A percentile compares a stretch with the other conserved stretches of the same genome.
phyloP scores from a whole-genome alignment of 2,797 vertebrate species.

The Pterois miles region DNA sequence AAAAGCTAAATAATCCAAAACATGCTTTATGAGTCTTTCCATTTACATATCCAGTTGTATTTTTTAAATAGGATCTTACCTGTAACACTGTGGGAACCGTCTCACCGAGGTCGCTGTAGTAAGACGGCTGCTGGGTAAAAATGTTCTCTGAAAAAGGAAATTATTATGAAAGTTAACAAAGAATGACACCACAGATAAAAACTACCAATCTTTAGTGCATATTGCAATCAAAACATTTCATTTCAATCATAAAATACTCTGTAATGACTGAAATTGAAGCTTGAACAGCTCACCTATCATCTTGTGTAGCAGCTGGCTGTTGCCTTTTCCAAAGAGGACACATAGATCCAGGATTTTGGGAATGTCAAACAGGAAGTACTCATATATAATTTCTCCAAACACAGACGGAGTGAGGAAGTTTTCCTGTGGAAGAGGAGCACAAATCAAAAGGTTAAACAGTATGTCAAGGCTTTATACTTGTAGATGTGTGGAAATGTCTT shows the following conservation, averaged over 20 bases:
- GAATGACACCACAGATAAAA: not conserved
- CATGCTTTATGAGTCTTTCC: not conserved
- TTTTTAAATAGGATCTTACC: constrained; percentile 71
- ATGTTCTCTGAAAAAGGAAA: constrained; percentile 87
- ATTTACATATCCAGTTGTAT: not conserved
- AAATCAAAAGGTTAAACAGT: not conserved
- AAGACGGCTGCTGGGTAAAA: constrained; percentile 93
- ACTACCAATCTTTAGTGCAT: not conserved
- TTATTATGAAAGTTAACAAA: not conserved
- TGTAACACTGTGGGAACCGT: constrained; percentile 91
- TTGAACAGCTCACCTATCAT: constrained; percentile 89
- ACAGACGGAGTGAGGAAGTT: constrained; percentile 91
- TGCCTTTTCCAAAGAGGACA: constrained; percentile 95
- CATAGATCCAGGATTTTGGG: constrained; percentile 98
- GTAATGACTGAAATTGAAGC: not conserved
- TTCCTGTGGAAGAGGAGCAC: constrained; percentile 80
- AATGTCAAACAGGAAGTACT: constrained; percentile 97
- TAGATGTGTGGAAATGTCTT: no score
- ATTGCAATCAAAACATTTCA: not conserved
- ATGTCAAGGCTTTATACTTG: no score
- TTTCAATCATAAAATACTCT: not conserved
- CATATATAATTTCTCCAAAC: constrained; percentile 96
- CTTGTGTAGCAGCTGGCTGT: constrained; percentile 90
- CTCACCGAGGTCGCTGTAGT: constrained; percentile 92
- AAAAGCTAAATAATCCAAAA: not conserved